A percentile compares a stretch with the other conserved stretches of the same genome.
Evolutionary conservation across 2,888 invertebrate genomes (phyloP).

Genomic region (Orchesella flavescens): DNA sequence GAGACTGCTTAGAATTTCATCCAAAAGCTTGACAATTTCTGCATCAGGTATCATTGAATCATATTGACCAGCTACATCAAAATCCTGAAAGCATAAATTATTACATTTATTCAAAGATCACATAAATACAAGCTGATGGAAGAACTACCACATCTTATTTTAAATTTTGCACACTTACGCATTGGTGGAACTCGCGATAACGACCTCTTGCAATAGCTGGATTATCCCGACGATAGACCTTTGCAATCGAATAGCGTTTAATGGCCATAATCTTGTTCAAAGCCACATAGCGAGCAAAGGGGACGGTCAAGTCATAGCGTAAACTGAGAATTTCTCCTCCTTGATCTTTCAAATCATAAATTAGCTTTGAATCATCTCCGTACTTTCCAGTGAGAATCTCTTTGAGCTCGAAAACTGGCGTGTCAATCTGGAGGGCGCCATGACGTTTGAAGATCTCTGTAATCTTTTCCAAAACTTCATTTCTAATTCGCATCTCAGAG

Average conservation of each 20-base stretch:
- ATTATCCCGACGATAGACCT: slow-evolving; percentile 98
- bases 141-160: not conserved
- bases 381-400: slow-evolving; percentile 99
- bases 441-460: slow-evolving; percentile 93
- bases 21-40: slow-evolving; percentile 94
- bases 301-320: slow-evolving; percentile 98
- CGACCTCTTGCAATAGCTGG: slow-evolving; percentile 96
- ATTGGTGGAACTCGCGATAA: slow-evolving; percentile 99
- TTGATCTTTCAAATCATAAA: slow-evolving; percentile 98
- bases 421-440: slow-evolving; percentile 98
- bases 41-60: slow-evolving; percentile 98
- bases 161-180: slow-evolving; percentile 78
- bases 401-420: slow-evolving; percentile 98
- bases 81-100: slow-evolving; percentile 84
- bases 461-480: slow-evolving; percentile 89
- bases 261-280: slow-evolving; percentile 96
- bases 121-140: no score
- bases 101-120: slow-evolving; percentile 72
- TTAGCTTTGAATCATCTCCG: slow-evolving; percentile 98
- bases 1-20: slow-evolving; percentile 89
- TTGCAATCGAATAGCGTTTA: slow-evolving; percentile 98
- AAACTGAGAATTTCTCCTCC: slow-evolving; percentile 97
- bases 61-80: slow-evolving; percentile 97
- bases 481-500: slow-evolving; percentile 93
- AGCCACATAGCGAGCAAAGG: slow-evolving; percentile 96